Base-by-base conservation (phyloP, 2,888 invertebrate species). In the Tetheella fluctuosa region DNA sequence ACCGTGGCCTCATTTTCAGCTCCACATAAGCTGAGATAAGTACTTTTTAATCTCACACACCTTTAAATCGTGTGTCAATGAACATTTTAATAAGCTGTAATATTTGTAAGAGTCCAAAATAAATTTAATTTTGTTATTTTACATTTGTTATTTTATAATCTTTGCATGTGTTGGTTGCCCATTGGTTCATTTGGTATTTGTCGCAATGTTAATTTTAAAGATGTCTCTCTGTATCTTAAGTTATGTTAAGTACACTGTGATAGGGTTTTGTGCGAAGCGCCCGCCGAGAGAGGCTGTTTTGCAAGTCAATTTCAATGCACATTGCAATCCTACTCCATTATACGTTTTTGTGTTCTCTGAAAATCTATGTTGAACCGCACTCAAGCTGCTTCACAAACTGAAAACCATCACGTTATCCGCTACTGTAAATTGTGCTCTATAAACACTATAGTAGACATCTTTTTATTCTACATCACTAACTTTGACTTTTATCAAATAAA, bases 271-370 rank as follows among this genome's bases (percentile, higher is more conserved):
- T 34, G 55, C 13, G 34, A 13, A 64, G 61, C 63, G 64, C 58
- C 61, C 59, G 63, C 61, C 63, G 60, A 59, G 39, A 53, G 65
- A 39, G 67, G 57, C 80, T 81, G 77, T 61, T 85, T 85, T 85
- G 83, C 83, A 84, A 86, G 82, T 85, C 86, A 84, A 84, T 84
- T 69, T 73, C 64, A 68, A 64, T 68, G 64, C 62, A 69, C 76
- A 73, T 72, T 79, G 76, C 76, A 78, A 72, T 69, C 65, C 62
- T 28, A 60, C 63, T 66, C 60, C 64, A 68, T 73, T 67, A 66
- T 71, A 71, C 73, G 69, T 65, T 65, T 70, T 72, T 67, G 64
- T 59, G 52, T 54, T 60, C 59, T 42, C 54, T 42, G 53, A 53
- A 52, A 53, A 23, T 53, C 25, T 57, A 39, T 10, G 62, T 64